These are phyloP conservation scores for Nomia melanderi DNA, from an alignment of 1,140 invertebrate species.

Conservation along the genomic window DNA sequence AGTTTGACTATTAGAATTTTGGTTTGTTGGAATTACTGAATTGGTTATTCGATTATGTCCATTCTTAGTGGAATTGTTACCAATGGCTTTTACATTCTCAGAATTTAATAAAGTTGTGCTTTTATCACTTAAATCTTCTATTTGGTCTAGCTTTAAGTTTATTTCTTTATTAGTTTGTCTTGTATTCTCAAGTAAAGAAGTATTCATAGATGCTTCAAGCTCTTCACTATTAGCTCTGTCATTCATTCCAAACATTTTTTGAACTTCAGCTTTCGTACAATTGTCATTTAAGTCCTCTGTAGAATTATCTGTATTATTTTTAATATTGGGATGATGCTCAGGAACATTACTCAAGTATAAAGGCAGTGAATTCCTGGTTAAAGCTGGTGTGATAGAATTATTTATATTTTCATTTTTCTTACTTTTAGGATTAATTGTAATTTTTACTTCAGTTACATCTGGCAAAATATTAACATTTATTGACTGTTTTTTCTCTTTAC, in stretches of 20 bases:
- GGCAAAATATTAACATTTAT: constrained; percentile 5
- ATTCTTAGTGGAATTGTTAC: not conserved
- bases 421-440: not conserved
- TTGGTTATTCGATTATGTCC: not conserved
- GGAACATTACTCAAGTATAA: constrained; percentile 4
- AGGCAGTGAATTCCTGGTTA: constrained; percentile 41
- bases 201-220: not conserved
- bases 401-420: not conserved
- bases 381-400: constrained; percentile 29
- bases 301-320: not conserved
- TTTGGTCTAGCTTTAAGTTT: not conserved
- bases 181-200: not conserved
- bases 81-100: not conserved
- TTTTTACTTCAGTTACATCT: not conserved
- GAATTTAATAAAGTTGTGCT: not conserved
- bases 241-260: not conserved
- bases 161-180: not conserved
- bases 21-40: not conserved
- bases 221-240: not conserved
- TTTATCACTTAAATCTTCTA: constrained; percentile 3
- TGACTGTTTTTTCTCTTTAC: not conserved
- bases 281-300: not conserved
- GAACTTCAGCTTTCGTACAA: not conserved
- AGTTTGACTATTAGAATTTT: constrained; percentile 9
- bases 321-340: not conserved